These are phyloP conservation scores for Microtus oregoni DNA, from an alignment of 2,113 vertebrate species.

Conservation along the genomic window DNA sequence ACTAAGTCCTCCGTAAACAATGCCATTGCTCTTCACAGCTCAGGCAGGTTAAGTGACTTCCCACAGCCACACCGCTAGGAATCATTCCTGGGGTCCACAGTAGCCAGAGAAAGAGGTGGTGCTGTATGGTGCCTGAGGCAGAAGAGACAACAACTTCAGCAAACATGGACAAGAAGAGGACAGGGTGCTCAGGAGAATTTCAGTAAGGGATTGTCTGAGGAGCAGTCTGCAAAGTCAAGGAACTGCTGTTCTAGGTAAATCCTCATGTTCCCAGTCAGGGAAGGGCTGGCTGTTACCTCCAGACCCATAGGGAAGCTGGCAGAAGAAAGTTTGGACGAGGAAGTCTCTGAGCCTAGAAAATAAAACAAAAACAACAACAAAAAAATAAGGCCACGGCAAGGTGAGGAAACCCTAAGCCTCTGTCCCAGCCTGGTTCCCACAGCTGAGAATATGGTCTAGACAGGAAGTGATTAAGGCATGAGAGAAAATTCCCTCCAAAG, in stretches of 20 bases:
- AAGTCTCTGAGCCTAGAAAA: background rate
- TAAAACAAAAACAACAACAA: background rate
- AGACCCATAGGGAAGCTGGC: background rate
- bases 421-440: background rate
- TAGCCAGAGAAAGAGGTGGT: background rate
- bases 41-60: slow-evolving; percentile 15
- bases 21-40: background rate
- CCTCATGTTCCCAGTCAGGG: background rate
- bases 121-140: background rate
- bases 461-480: slow-evolving; percentile 88
- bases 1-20: background rate
- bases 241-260: background rate
- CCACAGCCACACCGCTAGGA: background rate
- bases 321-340: background rate
- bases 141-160: background rate
- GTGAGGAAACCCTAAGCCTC: no score
- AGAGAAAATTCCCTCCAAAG: slow-evolving; percentile 84
- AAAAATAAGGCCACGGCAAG: no score
- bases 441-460: slow-evolving; percentile 85
- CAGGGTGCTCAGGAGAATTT: background rate
- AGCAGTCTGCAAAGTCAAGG: background rate
- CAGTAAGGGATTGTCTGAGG: background rate
- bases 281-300: background rate
- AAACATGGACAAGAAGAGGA: background rate
- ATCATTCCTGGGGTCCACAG: background rate